These are phyloP conservation scores for Orchesella cincta DNA, from an alignment of 1,140 invertebrate species.

Conservation along the genomic window DNA sequence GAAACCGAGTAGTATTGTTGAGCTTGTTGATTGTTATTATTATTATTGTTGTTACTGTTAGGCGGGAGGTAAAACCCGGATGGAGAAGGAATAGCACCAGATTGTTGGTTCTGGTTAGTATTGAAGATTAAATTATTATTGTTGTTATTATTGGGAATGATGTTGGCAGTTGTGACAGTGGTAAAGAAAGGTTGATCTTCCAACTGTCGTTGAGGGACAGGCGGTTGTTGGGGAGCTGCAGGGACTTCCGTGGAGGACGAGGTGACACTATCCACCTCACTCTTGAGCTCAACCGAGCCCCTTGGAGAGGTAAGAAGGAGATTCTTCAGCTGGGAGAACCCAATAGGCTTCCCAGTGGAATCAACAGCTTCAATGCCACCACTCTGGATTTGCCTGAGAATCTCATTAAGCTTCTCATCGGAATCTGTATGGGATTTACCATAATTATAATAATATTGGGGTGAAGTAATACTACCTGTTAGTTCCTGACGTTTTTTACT, in stretches of 20 bases:
- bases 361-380: conserved; percentile 36
- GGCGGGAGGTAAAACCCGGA: conserved; percentile 17
- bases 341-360: conserved; percentile 32
- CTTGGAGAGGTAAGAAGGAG: conserved; percentile 1
- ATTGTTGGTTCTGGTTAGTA: not conserved
- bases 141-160: not conserved
- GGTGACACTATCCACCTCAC: not conserved
- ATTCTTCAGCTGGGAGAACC: conserved; percentile 28
- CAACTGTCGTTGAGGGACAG: not conserved
- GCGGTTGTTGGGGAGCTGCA: not conserved
- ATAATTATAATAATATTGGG: not conserved
- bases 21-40: not conserved
- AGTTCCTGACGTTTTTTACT: conserved; percentile 22
- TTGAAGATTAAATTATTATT: not conserved
- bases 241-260: not conserved
- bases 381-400: conserved; percentile 27
- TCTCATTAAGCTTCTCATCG: conserved; percentile 34
- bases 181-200: not conserved
- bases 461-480: no score
- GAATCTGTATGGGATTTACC: not conserved
- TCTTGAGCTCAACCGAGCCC: not conserved
- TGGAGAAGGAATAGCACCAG: not conserved
- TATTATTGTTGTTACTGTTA: not conserved
- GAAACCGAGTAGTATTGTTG: not conserved
- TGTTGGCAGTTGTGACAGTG: not conserved